Base-by-base conservation (phyloP, 2,113 vertebrate genomes). In the Promerops cafer region DNA sequence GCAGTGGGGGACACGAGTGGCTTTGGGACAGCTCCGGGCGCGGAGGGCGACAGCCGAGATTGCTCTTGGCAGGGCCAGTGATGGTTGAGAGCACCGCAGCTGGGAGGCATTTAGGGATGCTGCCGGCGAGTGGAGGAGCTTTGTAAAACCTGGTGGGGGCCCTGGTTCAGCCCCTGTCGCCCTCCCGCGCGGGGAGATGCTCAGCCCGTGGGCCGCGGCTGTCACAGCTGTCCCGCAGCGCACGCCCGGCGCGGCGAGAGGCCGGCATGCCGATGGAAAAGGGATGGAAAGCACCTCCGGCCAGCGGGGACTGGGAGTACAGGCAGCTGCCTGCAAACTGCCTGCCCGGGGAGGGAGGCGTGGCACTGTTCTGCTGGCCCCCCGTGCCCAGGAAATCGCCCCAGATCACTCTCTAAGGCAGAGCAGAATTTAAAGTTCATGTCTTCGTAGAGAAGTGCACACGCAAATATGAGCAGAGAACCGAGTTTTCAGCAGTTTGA, bases 381-480 rank as follows among this genome's bases (percentile, higher is more conserved):
- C 10, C 44, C 0, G 0, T 5, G 31, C 9, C 9, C 2, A 0
- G 23, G 4, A n/a, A 91, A 72, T 53, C 37, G 4, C 3, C 30
- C 18, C n/a, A 17, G 13, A 4, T 59, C 31, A 1, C 44, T 53
- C 65, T 9, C 33, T 33, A 59, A 84, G 77, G 31, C 30, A 70
- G n/a, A 20, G 17, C 1, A 40, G 27, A 28, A 59, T 42, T 39
- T 27, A 45, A 66, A 75, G 53, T 50, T 39, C 13, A 0, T 8
- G 26, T 17, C 18, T 66, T 45, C 2, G 2, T 13, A 42, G 30
- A 45, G 63, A 61, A 37, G 10, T 1, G 16, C 16, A 3, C 18
- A 8, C 3, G 2, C 14, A 77, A 31, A 30, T 30, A 18, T 0
- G 4, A 57, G 44, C 0, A 3, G 37, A 69, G 37, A 45, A 37